Evolutionary conservation across 2,888 invertebrate species (phyloP).

Genomic region (Leucophora obtusa): DNA sequence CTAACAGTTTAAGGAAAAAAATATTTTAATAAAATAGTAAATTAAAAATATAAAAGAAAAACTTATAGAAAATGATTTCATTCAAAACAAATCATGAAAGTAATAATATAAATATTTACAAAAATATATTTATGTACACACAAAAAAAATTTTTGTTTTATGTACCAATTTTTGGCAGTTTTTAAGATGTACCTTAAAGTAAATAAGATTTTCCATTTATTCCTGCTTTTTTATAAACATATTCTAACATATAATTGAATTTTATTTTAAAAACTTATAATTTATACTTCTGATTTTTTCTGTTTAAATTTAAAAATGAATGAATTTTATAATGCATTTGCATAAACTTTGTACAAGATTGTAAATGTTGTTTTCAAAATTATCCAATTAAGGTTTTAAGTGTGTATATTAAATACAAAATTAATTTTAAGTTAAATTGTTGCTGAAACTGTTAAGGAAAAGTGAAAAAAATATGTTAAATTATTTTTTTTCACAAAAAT

Average conservation of each 20-base stretch:
- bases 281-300: background rate
- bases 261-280: background rate
- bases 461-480: no score
- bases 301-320: no score
- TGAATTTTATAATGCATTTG: no score
- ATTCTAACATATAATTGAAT: background rate
- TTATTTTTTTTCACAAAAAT: no score
- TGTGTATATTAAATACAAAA: no score
- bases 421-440: no score
- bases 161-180: no score
- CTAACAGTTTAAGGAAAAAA: background rate
- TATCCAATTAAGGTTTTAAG: no score
- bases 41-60: background rate
- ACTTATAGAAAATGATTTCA: background rate
- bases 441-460: no score
- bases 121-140: background rate
- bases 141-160: no score
- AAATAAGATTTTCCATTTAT: background rate
- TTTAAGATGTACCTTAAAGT: background rate
- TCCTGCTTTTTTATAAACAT: background rate
- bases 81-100: background rate
- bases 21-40: background rate
- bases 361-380: no score
- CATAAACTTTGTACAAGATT: no score
- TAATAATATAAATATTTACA: constrained; percentile 6